phyloP scores from a whole-genome alignment of 2,888 invertebrate species.

The Pyrrhosoma nymphula region DNA sequence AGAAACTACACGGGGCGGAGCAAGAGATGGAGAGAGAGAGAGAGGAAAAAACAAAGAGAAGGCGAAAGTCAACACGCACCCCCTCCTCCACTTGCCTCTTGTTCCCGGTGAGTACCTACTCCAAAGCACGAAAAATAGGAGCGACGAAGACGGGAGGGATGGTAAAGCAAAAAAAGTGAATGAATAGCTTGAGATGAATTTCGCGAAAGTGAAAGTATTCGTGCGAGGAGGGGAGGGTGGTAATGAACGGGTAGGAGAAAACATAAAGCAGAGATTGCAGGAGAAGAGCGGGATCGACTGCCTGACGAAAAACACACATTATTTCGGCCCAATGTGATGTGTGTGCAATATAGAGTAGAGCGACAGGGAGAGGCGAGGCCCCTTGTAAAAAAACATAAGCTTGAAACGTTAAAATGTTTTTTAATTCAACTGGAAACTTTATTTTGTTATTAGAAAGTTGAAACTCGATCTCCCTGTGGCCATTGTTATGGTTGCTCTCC shows the following conservation, averaged over 20 bases:
- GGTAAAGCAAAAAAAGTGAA: neutral
- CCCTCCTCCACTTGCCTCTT: too few species aligned
- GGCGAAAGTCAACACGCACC: neutral
- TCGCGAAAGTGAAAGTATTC: neutral
- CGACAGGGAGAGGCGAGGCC: neutral
- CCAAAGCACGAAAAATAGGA: neutral
- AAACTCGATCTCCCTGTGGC: too few species aligned
- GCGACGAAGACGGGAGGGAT: neutral
- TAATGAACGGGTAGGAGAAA: neutral
- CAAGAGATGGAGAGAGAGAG: neutral
- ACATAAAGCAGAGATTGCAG: neutral
- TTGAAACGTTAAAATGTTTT: too few species aligned
- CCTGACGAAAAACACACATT: neutral
- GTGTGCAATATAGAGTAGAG: too few species aligned
- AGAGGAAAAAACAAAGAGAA: neutral
- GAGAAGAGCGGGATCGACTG: neutral
- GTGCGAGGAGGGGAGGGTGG: neutral
- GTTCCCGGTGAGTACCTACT: neutral
- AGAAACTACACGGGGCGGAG: neutral
- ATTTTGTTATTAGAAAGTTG: too few species aligned
- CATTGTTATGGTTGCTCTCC: too few species aligned
- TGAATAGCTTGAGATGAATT: neutral
- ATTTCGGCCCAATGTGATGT: neutral
- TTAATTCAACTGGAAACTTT: too few species aligned
- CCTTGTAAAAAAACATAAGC: too few species aligned